These are phyloP conservation scores for Engraulis encrasicolus DNA, from an alignment of 2,113 vertebrate species.

Conservation along the genomic window DNA sequence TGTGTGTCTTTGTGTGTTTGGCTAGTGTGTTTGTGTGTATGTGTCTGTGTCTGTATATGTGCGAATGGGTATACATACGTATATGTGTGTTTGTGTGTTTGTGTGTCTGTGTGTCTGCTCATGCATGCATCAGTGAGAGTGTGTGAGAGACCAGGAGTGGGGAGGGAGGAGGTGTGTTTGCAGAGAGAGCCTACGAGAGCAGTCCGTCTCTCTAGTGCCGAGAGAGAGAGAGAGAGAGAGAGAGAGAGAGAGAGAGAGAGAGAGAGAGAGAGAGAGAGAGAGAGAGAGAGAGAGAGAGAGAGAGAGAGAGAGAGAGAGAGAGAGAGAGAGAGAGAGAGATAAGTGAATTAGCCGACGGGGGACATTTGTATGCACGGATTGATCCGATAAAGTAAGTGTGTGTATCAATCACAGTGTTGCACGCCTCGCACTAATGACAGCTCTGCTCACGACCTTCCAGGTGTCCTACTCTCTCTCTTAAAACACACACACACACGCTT, in stretches of 20 bases:
- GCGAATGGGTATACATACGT: too few species aligned
- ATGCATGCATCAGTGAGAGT: too few species aligned
- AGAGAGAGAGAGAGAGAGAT: neutral
- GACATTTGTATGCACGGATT: conserved; percentile 13
- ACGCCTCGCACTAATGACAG: neutral
- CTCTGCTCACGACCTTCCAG: conserved; percentile 6
- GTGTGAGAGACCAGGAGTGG: too few species aligned
- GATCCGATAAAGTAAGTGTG: conserved; percentile 16
- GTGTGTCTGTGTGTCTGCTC: too few species aligned
- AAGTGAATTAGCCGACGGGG: conserved; percentile 12
- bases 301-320: too few species aligned
- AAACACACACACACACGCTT: neutral
- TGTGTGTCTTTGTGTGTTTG: too few species aligned
- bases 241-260: too few species aligned
- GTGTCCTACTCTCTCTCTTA: conserved; percentile 1
- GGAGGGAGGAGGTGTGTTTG: neutral
- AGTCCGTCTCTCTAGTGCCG: neutral
- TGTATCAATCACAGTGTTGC: conserved; percentile 12
- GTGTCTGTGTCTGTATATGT: too few species aligned
- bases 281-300: too few species aligned
- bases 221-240: neutral
- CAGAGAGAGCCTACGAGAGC: neutral
- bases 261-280: too few species aligned
- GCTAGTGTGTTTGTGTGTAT: too few species aligned
- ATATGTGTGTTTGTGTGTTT: too few species aligned